A percentile compares a stretch with the other conserved stretches of the same genome.
Evolutionary conservation across 64 coral and sea anemone species (phyloP).

Genomic region (Stichodactyla mertensii): DNA sequence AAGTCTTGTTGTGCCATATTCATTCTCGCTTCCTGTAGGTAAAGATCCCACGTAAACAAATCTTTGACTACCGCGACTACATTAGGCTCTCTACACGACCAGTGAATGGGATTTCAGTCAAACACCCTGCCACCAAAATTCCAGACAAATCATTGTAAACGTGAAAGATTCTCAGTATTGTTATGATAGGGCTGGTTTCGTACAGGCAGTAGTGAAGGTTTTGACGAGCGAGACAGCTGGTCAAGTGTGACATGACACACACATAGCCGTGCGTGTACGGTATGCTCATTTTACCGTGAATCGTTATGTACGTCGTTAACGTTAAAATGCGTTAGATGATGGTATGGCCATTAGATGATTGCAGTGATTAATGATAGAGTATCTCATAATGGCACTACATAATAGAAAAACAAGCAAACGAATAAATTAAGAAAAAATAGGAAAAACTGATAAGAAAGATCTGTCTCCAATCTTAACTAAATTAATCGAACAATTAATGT

Average conservation of each 20-base stretch:
- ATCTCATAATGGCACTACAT: background rate
- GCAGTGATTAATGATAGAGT: background rate
- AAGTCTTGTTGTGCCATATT: conserved; percentile 21
- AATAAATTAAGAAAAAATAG: background rate
- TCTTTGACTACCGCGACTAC: no score
- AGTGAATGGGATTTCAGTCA: background rate
- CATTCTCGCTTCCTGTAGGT: background rate
- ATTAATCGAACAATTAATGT: background rate
- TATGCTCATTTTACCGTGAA: conserved; percentile 17
- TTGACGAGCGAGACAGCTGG: background rate
- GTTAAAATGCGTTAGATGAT: conserved; percentile 17
- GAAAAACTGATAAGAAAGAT: background rate
- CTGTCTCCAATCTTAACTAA: background rate
- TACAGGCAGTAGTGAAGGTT: conserved; percentile 3
- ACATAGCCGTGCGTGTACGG: conserved; percentile 1
- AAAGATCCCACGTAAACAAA: background rate
- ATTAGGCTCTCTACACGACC: no score
- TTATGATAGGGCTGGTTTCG: background rate
- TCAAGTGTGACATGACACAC: conserved; percentile 17
- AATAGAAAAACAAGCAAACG: background rate
- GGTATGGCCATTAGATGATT: background rate
- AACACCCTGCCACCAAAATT: background rate
- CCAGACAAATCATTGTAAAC: background rate
- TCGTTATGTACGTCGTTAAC: background rate
- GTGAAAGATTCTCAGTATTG: background rate